Conservation (phyloP, 2,113 vertebrate genomes). For the Haliaeetus leucogaster region DNA sequence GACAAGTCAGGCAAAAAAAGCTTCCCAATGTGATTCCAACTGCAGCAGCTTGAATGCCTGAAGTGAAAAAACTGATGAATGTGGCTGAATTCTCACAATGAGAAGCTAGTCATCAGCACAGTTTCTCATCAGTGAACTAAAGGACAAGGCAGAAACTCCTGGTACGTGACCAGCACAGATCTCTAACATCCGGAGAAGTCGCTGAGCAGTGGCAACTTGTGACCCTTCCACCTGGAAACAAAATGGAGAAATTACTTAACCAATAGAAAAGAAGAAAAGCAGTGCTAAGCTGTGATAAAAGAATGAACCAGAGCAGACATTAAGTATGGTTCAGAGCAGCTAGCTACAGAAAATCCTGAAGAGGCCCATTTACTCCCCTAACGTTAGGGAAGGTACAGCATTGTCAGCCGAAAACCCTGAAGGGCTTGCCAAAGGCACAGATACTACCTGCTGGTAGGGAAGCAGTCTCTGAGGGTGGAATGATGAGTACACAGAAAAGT, state of each 20-base stretch:
- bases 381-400: neutral
- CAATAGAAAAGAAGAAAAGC: neutral
- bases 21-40: neutral
- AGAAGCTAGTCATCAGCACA: constrained; percentile 5
- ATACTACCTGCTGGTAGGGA: neutral
- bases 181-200: constrained; percentile 70
- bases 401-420: neutral
- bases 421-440: neutral
- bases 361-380: neutral
- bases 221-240: constrained; percentile 56
- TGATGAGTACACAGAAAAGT: neutral
- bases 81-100: neutral
- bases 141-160: constrained; percentile 69
- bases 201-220: constrained; percentile 54
- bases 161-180: constrained; percentile 71
- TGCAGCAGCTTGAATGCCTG: neutral
- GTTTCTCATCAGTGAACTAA: constrained; percentile 55
- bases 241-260: neutral
- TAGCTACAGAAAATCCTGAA: neutral
- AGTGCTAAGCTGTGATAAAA: neutral
- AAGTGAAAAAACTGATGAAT: neutral
- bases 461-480: neutral
- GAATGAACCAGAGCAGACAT: neutral
- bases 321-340: neutral
- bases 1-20: neutral